Evolutionary conservation across 92 coral and sea anemone genomes (phyloP).

Genomic region (Galaxea fascicularis): DNA sequence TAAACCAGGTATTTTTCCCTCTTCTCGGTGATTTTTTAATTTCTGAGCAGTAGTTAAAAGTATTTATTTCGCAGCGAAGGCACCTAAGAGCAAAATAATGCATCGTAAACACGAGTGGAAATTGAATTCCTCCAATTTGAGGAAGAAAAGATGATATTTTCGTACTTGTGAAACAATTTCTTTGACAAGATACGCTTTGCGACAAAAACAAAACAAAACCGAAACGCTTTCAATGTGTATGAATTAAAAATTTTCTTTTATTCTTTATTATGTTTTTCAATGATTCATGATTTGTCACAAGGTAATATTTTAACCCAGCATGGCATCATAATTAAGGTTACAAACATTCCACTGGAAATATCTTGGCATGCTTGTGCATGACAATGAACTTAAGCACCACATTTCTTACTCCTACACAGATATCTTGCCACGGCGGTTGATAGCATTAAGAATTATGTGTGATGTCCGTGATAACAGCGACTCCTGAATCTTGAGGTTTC

Average conservation of each 20-base stretch:
- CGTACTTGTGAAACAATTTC: background rate
- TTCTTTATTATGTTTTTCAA: conserved; percentile 24
- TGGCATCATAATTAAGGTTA: conserved; percentile 43
- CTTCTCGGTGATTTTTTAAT: conserved; percentile 18
- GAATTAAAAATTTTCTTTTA: background rate
- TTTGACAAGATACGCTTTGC: background rate
- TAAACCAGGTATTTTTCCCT: conserved; percentile 36
- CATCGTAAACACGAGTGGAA: conserved; percentile 1
- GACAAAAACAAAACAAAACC: background rate
- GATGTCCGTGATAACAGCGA: conserved; percentile 6
- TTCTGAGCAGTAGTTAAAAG: conserved; percentile 32
- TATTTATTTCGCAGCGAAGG: conserved; percentile 35
- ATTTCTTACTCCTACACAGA: background rate
- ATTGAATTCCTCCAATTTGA: background rate
- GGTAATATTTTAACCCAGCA: conserved; percentile 50
- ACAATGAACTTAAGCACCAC: conserved; percentile 2
- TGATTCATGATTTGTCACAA: conserved; percentile 54
- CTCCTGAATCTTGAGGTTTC: conserved; percentile 37
- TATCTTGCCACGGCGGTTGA: conserved; percentile 20
- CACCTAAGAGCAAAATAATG: conserved; percentile 5
- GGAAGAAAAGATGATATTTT: background rate
- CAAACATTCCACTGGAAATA: conserved; percentile 25
- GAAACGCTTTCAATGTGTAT: too few relatives aligned
- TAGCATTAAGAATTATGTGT: conserved; percentile 1
- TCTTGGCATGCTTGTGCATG: background rate